Base-by-base conservation (phyloP, 1,140 invertebrate genomes). In the Polyergus mexicanus region DNA sequence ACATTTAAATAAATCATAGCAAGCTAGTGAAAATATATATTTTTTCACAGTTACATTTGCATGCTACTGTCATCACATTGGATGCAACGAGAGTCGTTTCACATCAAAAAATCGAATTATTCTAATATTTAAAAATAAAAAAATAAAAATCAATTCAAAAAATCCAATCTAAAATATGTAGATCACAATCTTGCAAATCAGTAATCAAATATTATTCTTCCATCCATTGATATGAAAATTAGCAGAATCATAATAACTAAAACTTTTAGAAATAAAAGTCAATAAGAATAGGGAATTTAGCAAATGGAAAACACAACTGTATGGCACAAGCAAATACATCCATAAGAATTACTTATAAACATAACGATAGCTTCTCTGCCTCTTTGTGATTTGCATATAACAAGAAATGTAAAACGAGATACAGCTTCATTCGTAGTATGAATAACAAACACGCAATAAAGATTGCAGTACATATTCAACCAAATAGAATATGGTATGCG, bases 361-460 rank as follows among this genome's bases (percentile, higher is more conserved):
- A 22, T 22, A 60, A 44, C 66, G 25, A 44, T 81, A 22, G 6
- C 11, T 47, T 44, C 4, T 6, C 35, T 10, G 11, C 8, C 11
- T 71, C 11, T 71, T 81, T 19, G 25, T 81, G 35, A 60, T 47
- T 81, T 60, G 51, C 54, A 25, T 71, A 72, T 47, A 81, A 60
- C 38, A 81, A 58, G 51, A 72, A 81, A 35, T 60, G 54, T 72
- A 35, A 32, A 58, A 81, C n/a, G 32, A 69, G 16, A 5, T 44
- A 60, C 25, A 28, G 25, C 1, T 38, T 69, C 35, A 78, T 66
- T 56, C 35, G 25, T 32, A 41, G 8, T 54, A 41, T 4, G 19
- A 60, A 19, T 41, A 58, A 81, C 35, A 71, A 81, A 58, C n/a
- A 66, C 11, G 11, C 11, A 11, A 47, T n/a, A 25, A 81, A 44